Conservation (phyloP, 2,113 vertebrate species). For the Anolis sagrei region DNA sequence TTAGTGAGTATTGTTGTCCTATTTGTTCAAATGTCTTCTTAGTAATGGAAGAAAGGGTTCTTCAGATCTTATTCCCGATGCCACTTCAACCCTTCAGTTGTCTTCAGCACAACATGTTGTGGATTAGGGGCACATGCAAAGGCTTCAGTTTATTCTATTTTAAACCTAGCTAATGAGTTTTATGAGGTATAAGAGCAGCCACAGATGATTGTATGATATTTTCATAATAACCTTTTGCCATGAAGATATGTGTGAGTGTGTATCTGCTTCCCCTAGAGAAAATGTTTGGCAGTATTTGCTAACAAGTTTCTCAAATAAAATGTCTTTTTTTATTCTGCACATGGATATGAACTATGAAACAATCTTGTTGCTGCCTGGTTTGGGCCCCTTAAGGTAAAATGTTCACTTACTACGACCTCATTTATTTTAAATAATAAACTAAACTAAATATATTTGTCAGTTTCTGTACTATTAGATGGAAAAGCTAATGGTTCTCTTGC, state of each 20-base stretch:
- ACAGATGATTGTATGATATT: slow-evolving; percentile 26
- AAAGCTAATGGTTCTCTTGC: slow-evolving; percentile 50
- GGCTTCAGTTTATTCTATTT: background rate
- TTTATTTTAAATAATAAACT: slow-evolving; percentile 57
- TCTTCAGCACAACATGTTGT: background rate
- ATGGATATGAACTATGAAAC: slow-evolving; percentile 33
- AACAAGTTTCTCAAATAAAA: slow-evolving; percentile 44
- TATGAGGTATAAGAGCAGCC: background rate
- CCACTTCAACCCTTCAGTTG: background rate
- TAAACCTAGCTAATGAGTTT: background rate
- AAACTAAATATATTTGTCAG: slow-evolving; percentile 59
- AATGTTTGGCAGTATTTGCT: slow-evolving; percentile 41
- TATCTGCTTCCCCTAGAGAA: slow-evolving; percentile 35
- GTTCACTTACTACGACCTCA: slow-evolving; percentile 48
- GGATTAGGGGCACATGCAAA: background rate
- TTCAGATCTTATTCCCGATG: background rate
- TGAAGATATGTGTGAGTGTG: background rate
- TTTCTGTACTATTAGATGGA: slow-evolving; percentile 22
- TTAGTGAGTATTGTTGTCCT: background rate
- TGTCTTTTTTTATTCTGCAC: slow-evolving; percentile 44
- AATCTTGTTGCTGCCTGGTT: slow-evolving; percentile 51
- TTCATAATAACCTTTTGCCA: slow-evolving; percentile 13
- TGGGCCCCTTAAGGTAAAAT: slow-evolving; percentile 53
- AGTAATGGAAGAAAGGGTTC: background rate
- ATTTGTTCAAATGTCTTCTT: background rate